These are phyloP conservation scores for Dolichomitus sp. DNA, from an alignment of 2,888 invertebrate genomes.

Conservation along the genomic window DNA sequence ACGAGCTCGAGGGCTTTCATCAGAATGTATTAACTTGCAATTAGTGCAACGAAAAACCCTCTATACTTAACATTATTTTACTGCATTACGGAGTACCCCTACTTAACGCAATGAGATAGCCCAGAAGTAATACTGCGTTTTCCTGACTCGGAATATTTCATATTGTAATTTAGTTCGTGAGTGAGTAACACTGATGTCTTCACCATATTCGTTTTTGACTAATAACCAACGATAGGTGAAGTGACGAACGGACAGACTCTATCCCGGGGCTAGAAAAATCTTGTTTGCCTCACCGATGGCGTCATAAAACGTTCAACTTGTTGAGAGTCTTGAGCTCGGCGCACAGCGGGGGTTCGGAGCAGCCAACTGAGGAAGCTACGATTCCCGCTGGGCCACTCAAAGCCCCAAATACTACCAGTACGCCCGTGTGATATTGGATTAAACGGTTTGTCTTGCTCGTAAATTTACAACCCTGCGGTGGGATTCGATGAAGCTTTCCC, in stretches of 20 bases:
- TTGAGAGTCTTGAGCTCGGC: conserved; percentile 36
- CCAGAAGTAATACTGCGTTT: neutral
- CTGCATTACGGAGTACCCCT: conserved; percentile 22
- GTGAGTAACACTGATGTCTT: neutral
- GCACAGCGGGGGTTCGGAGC: conserved; percentile 73
- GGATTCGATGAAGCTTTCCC: conserved; percentile 12
- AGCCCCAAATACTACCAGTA: conserved; percentile 66
- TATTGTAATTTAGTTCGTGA: neutral
- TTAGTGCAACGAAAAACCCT: conserved; percentile 49
- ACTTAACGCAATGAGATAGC: neutral
- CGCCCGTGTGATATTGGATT: conserved; percentile 73
- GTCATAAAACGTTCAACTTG: conserved; percentile 41
- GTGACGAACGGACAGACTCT: conserved; percentile 18
- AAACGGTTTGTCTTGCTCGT: conserved; percentile 67
- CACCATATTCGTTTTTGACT: neutral
- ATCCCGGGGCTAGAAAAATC: conserved; percentile 37
- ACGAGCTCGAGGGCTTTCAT: conserved; percentile 9
- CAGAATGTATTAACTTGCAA: conserved; percentile 58
- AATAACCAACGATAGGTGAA: conserved; percentile 10
- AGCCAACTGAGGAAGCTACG: conserved; percentile 70
- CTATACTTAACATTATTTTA: conserved; percentile 33
- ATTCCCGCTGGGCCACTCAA: conserved; percentile 75
- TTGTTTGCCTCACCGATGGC: conserved; percentile 24
- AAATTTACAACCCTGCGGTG: conserved; percentile 66
- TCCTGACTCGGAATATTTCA: neutral